These are phyloP conservation scores for Danionella dracula DNA, from an alignment of 2,797 vertebrate species.

Conservation along the genomic window DNA sequence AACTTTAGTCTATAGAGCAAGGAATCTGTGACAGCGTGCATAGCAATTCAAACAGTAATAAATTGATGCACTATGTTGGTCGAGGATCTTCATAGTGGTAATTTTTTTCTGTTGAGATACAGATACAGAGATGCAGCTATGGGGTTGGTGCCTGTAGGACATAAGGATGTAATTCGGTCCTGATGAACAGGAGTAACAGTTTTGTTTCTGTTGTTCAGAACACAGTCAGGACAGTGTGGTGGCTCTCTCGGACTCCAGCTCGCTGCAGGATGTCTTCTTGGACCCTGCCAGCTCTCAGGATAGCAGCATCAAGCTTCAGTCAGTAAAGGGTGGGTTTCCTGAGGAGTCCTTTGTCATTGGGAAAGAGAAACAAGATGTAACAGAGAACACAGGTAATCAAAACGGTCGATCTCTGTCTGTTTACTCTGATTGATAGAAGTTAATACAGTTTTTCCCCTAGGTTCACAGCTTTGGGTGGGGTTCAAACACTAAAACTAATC, in stretches of 20 bases:
- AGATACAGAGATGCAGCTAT: too few relatives aligned
- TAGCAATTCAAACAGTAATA: too few relatives aligned
- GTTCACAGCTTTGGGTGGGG: too few relatives aligned
- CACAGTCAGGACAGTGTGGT: conserved; percentile 95
- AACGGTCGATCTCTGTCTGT: background rate
- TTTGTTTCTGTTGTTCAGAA: conserved; percentile 64
- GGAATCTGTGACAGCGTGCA: too few relatives aligned
- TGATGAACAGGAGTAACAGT: conserved; percentile 41
- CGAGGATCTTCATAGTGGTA: too few relatives aligned
- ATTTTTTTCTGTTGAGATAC: too few relatives aligned
- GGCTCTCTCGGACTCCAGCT: conserved; percentile 93
- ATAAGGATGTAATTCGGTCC: background rate
- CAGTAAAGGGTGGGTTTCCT: conserved; percentile 69
- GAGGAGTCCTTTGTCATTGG: conserved; percentile 66
- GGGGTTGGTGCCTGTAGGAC: too few relatives aligned
- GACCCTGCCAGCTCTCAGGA: conserved; percentile 88
- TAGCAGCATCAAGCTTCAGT: conserved; percentile 75
- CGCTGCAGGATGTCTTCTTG: conserved; percentile 91
- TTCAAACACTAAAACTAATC: too few relatives aligned
- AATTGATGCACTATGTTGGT: too few relatives aligned
- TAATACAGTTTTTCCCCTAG: background rate
- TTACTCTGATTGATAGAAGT: background rate
- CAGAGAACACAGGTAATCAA: conserved; percentile 77
- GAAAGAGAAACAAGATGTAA: conserved; percentile 71
- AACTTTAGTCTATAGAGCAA: too few relatives aligned